Conservation (phyloP, 23 tunicate genomes). For the Clavelina lepadiformis region DNA sequence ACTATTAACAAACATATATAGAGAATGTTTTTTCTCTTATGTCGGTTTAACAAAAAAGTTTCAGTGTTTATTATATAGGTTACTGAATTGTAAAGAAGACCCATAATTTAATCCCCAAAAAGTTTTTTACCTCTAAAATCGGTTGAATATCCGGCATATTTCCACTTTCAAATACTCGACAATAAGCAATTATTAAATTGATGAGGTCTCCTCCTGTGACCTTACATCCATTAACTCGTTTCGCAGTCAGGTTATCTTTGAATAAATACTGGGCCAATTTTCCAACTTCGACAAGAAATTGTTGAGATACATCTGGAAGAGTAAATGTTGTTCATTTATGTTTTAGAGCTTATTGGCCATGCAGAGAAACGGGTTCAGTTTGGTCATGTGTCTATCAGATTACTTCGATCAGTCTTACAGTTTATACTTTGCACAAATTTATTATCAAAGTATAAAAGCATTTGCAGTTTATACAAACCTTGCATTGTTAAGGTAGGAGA, state of each 20-base stretch:
- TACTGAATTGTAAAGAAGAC: too few relatives aligned
- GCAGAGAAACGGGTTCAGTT: background rate
- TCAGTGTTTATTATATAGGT: too few relatives aligned
- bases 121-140: background rate
- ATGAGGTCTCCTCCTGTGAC: constrained; percentile 10
- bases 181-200: background rate
- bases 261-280: background rate
- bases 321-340: background rate
- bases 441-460: background rate
- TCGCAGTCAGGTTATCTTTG: background rate
- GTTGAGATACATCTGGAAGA: background rate
- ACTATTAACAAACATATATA: too few relatives aligned
- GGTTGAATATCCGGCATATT: background rate
- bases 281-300: background rate
- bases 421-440: background rate
- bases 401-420: too few relatives aligned
- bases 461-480: background rate
- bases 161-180: background rate
- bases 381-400: too few relatives aligned
- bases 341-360: background rate
- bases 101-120: too few relatives aligned
- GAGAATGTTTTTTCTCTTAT: too few relatives aligned
- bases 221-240: constrained; percentile 1
- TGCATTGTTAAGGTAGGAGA: background rate
- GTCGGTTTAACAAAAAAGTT: too few relatives aligned